Evolutionary conservation across 2,113 vertebrate genomes (phyloP), one percentile per base, ranked within the genome.

Genomic region (Archocentrus centrarchus): DNA sequence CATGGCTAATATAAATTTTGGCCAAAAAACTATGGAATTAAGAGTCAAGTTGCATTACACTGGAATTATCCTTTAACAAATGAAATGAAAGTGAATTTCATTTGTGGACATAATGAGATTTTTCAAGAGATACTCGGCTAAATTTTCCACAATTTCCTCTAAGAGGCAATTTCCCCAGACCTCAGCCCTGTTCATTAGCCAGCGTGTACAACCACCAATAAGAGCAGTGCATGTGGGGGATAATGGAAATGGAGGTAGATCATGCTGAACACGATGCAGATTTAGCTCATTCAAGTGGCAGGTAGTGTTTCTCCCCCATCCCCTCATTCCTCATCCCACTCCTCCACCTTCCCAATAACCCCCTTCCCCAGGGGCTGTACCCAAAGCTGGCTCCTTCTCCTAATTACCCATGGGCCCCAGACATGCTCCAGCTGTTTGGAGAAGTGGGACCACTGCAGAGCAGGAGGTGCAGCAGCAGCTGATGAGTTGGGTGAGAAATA

Each of bases 341-440:
- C 75, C 73, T 81, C 86, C 85, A 82, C 32, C 76, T 77, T 61
- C 83, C 68, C 59, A 47, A 83, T 86, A 85, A 86, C 90, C 92
- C 59, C 81, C 6, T 18, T 92, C 93, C 94, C 95, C 18, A 27
- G 91, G 89, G 94, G 90, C 83, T 59, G 60, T 80, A 87, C 89
- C 87, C 84, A 63, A 88, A 86, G 88, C 88, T 57, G 79, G 87
- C 92, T 94, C 89, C 82, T 47, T 93, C 85, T 93, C 88, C 93
- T 96, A 94, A 96, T 96, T 95, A 95, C 94, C 93, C 94, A 86
- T 27, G 78, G 92, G 88, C 90, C 93, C 86, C 66, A 63, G 89
- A 75, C 94, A 87, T 83, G 83, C 88, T 95, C 93, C 96, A 96
- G 95, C 94, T 96, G 95, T 94, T 95, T 85, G 83, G 84, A 86